Conservation (phyloP, 2,888 invertebrate genomes). For the Acleris literana region DNA sequence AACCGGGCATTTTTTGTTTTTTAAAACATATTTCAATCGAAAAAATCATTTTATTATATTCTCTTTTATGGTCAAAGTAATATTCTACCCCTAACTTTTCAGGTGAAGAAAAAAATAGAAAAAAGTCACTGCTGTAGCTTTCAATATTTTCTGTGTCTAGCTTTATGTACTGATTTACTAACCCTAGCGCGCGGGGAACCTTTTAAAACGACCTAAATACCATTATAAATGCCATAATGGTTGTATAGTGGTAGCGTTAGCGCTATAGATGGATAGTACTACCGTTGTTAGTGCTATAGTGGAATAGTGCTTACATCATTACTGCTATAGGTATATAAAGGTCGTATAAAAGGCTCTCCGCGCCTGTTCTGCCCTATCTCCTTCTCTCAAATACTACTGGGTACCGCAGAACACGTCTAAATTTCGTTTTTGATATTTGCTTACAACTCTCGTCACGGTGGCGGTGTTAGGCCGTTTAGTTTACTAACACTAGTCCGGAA, state of each 20-base stretch:
- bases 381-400: slow-evolving; percentile 57
- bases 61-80: slow-evolving; percentile 39
- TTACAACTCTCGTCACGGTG: slow-evolving; percentile 78
- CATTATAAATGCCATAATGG: slow-evolving; percentile 28
- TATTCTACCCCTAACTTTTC: slow-evolving; percentile 59
- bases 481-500: slow-evolving; percentile 75
- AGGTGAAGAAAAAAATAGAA: slow-evolving; percentile 62
- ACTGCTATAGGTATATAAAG: too few species aligned
- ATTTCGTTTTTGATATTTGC: slow-evolving; percentile 84
- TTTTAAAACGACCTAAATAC: slow-evolving; percentile 41
- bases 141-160: slow-evolving; percentile 71
- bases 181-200: slow-evolving; percentile 66
- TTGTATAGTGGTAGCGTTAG: slow-evolving; percentile 22
- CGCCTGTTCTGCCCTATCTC: slow-evolving; percentile 72
- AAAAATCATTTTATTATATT: slow-evolving; percentile 23
- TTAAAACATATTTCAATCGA: slow-evolving; percentile 39
- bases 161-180: slow-evolving; percentile 76
- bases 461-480: slow-evolving; percentile 81
- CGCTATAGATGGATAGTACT: slow-evolving; percentile 2
- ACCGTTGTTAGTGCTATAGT: too few species aligned
- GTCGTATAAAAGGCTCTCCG: slow-evolving; percentile 63
- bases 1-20: slow-evolving; percentile 55
- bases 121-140: slow-evolving; percentile 61
- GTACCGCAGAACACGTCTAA: slow-evolving; percentile 82
- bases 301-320: too few species aligned